Evolutionary conservation across 2,888 invertebrate genomes (phyloP).

Genomic region (Thysanoteuthis rhombus): DNA sequence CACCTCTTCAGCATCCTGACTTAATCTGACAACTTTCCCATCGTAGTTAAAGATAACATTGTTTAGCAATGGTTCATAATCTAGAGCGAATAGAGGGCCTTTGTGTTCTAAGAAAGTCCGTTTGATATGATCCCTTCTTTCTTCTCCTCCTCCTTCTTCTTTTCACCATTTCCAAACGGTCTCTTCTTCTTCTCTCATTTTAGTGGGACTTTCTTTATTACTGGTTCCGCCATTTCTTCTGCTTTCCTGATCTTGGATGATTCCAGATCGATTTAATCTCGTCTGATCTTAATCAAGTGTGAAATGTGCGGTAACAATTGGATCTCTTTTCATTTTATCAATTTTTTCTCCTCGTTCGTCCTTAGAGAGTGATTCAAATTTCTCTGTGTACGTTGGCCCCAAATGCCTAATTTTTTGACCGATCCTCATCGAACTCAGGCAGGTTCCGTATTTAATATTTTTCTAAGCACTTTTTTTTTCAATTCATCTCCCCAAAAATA

Average conservation of each 20-base stretch:
- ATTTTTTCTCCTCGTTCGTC: too few species aligned
- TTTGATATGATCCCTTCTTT: conserved; percentile 94
- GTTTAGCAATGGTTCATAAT: conserved; percentile 88
- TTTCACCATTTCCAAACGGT: conserved; percentile 71
- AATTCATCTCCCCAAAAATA: too few species aligned
- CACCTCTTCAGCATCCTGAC: conserved; percentile 88
- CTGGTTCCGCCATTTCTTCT: conserved; percentile 36
- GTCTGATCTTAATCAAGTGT: too few species aligned
- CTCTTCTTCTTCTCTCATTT: conserved; percentile 56
- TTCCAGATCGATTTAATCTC: conserved; percentile 42
- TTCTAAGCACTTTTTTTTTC: too few species aligned
- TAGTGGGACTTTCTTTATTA: conserved; percentile 55
- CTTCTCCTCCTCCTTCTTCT: conserved; percentile 92
- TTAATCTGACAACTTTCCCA: conserved; percentile 77
- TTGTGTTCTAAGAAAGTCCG: conserved; percentile 96
- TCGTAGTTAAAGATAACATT: conserved; percentile 92
- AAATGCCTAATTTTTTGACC: too few species aligned
- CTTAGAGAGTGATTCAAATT: too few species aligned
- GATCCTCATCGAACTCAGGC: too few species aligned
- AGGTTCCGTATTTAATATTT: too few species aligned
- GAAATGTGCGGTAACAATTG: too few species aligned
- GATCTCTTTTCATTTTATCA: too few species aligned
- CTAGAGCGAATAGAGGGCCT: conserved; percentile 96
- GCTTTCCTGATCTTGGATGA: conserved; percentile 36
- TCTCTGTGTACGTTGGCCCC: too few species aligned